Evolutionary conservation across 2,888 invertebrate genomes (phyloP), one percentile per base, ranked within the genome.

Genomic region (Drosophila koepferae): DNA sequence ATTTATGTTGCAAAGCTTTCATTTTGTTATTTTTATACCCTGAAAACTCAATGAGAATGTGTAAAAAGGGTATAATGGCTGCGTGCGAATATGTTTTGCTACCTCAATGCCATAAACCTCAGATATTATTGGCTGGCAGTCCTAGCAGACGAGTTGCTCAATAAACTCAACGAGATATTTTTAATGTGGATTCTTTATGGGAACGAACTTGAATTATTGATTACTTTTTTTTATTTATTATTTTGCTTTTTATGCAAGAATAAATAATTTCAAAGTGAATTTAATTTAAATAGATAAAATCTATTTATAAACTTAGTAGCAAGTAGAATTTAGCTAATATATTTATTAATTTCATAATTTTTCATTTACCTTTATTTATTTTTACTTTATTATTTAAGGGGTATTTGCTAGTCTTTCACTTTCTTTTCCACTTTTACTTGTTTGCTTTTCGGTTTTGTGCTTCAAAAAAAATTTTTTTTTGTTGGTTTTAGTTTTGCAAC

Each of bases 401-500:
- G 55, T 55, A 55, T 41, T 10, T 28, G 5, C 8, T 18, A 41
- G 55, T 41, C n/a, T 12, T 5, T 7, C 41, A 38, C 12, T 41
- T 65, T 63, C 65, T 53, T 40, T 51, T 60, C 63, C 5, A 28
- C 3, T 55, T 0, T 7, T 0, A 28, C n/a, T 61, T 59, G 63
- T 59, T 72, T 61, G 63, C 64, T 66, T 68, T 68, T 54, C 31
- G 41, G 49, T 8, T 63, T 40, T 16, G 51, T 58, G 6, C 23
- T 8, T 4, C n/a, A 3, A 20, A n/a, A n/a, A n/a, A n/a, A n/a
- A 53, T 48, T 63, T 5, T 5, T 20, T 63, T 65, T 63, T 65
- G 60, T 44, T 44, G 64, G 67, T 56, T 79, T 82, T 82, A 69
- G 72, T 81, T 81, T 72, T 72, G 64, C 66, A 71, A 73, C 72